Conservation (phyloP, 2,888 invertebrate genomes). For the Neocrepidodera transversa region DNA sequence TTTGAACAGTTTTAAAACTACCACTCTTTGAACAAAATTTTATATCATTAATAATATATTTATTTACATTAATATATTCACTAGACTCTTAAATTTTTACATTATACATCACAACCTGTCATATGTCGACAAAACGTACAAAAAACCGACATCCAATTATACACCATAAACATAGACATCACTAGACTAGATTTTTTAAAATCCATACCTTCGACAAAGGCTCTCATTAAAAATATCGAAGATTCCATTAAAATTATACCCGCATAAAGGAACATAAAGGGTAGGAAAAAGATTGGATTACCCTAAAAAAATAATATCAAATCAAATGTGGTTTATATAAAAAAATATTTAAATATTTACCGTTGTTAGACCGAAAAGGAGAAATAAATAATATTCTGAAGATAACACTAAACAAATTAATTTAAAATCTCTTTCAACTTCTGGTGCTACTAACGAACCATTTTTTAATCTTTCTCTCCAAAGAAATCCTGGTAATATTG, state of each 20-base stretch:
- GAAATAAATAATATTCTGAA: constrained; percentile 54
- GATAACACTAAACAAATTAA: constrained; percentile 55
- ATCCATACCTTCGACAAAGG: constrained; percentile 49
- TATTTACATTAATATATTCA: no score
- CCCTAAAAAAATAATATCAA: constrained; percentile 46
- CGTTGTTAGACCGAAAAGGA: constrained; percentile 52
- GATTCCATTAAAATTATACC: constrained; percentile 54
- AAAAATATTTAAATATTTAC: no score
- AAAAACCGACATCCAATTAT: constrained; percentile 56
- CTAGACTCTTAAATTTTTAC: no score
- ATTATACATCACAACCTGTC: constrained; percentile 50
- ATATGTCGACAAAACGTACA: constrained; percentile 52
- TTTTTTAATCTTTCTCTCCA: constrained; percentile 48
- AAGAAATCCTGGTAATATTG: constrained; percentile 51
- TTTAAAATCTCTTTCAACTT: constrained; percentile 56
- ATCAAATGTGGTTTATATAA: no score
- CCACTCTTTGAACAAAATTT: no score
- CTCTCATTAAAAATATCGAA: constrained; percentile 47
- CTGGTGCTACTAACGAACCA: constrained; percentile 49
- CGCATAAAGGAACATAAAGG: constrained; percentile 54
- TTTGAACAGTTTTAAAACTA: no score
- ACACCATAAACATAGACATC: constrained; percentile 53
- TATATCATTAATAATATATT: no score
- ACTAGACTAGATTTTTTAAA: constrained; percentile 50
- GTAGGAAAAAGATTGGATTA: constrained; percentile 54